Base-by-base conservation (phyloP, 2,113 vertebrate genomes). In the Pterocles gutturalis region DNA sequence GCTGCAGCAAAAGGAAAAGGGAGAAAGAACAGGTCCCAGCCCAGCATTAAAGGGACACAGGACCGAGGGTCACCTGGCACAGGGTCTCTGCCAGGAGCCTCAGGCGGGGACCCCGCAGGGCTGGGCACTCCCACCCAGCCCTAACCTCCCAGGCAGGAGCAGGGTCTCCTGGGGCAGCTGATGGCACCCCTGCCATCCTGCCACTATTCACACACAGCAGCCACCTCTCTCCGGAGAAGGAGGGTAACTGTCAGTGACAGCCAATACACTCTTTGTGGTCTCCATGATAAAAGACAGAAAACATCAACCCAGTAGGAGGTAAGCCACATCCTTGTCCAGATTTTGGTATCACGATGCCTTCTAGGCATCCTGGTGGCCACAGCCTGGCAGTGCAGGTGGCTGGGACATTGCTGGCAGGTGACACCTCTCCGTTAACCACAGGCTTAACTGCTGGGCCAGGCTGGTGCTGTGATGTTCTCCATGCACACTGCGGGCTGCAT, bases 21-120 rank as follows among this genome's bases (percentile, higher is more conserved):
- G 90, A 67, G 80, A 17, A n/a, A 9, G 34, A 75, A 7, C 33
- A 72, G 60, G 64, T 61, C 46, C 73, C 93, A 82, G 73, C 43
- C 61, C 21, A 6, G 72, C 7, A 0, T 5, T 43, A 4, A 10
- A 19, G 45, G 67, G 45, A 36, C 24, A 4, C 11, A 0, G 49
- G 36, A 58, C 55, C 17, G 2, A 38, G 21, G 73, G 49, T 19
- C 13, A 10, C 14, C 17, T 43, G 1, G 58, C 33, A 25, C 41
- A 15, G 0, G 1, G 25, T 4, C 17, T 36, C 34, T 64, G 46
- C n/a, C 22, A 13, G 45, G 46, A n/a, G 9, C 26, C 45, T 31
- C 2, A 1, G 41, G 20, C 2, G 61, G 38, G 33, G 46, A 36
- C 13, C 18, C n/a, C 2, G 0, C 1, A 3, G 60, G 31, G 20